Conservation (phyloP, 2,888 invertebrate genomes). For the Oscheius onirici region DNA sequence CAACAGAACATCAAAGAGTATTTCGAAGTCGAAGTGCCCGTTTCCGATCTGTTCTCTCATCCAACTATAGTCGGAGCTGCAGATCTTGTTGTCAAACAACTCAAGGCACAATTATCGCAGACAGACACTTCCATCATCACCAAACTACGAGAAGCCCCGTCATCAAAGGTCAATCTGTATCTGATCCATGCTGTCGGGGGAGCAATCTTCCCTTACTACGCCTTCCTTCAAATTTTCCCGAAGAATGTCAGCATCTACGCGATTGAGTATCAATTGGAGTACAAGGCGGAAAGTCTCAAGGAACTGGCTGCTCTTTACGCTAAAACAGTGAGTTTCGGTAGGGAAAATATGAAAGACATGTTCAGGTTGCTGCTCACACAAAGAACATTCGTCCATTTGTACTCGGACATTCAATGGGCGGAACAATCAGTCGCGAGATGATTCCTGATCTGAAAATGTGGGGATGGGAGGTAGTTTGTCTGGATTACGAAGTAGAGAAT, state of each 20-base stretch:
- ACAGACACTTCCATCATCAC: slow-evolving; percentile 27
- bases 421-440: slow-evolving; percentile 62
- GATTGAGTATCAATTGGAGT: slow-evolving; percentile 58
- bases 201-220: slow-evolving; percentile 65
- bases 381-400: slow-evolving; percentile 48
- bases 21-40: slow-evolving; percentile 41
- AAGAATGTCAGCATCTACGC: slow-evolving; percentile 59
- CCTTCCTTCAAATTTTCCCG: slow-evolving; percentile 60
- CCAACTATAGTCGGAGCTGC: background rate
- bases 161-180: slow-evolving; percentile 55
- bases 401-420: slow-evolving; percentile 68
- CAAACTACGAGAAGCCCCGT: slow-evolving; percentile 34
- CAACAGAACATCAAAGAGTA: slow-evolving; percentile 44
- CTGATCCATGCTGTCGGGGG: slow-evolving; percentile 69
- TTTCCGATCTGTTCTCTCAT: slow-evolving; percentile 14
- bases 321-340: slow-evolving; percentile 41
- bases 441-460: slow-evolving; percentile 46
- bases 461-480: slow-evolving; percentile 36
- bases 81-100: background rate
- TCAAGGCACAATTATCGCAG: background rate
- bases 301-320: slow-evolving; percentile 63
- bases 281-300: slow-evolving; percentile 49
- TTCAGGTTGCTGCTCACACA: slow-evolving; percentile 53
- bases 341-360: background rate
- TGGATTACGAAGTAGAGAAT: background rate